Base-by-base conservation (phyloP, 2,113 vertebrate species). In the Coptodon rendalli region DNA sequence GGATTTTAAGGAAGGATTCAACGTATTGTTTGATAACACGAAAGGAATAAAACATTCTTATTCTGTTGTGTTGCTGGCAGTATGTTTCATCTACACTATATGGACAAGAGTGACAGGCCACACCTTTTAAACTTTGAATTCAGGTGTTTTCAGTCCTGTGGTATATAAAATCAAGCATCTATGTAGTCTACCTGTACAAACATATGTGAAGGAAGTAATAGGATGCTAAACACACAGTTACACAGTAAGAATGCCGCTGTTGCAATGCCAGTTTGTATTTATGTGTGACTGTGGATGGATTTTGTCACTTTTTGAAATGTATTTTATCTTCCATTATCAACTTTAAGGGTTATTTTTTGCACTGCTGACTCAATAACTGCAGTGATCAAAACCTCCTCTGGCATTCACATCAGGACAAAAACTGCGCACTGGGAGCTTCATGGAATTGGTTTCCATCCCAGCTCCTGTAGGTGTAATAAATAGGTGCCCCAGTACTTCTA, bases 11-110 rank as follows among this genome's bases (percentile, higher is more conserved):
- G 3, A 85, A 59, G 7, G n/a, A 86, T 45, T 88, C 5, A 48
- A 61, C 31, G 22, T 3, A 52, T 63, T 22, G 45, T 53, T 9
- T 19, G 6, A 61, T 34, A 34, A 11, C 43, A 17, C 29, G 53
- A 81, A 57, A 73, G 31, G 63, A 68, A 66, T 80, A 50, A 84
- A 80, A 40, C 31, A 87, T 87, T 87, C 22, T 34, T 52, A 16
- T 80, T 89, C 61, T 68, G 31, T 27, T 52, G 59, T 38, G 12
- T 82, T 84, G 45, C 80, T 92, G 92, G 81, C 86, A 92, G 87
- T 89, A 61, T 82, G 54, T 83, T 61, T 78, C 2, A 78, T 11
- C 2, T 19, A 78, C 71, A 50, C 43, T 78, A 31, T 50, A 78
- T 50, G 71, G 71, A 50, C 24, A 78, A 78, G 50, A 8, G 24